Percentiles rank a stretch among this genome's conserved stretches.
These are phyloP conservation scores for Aphaenogaster floridana DNA, from an alignment of 1,140 invertebrate species.

Conservation along the genomic window DNA sequence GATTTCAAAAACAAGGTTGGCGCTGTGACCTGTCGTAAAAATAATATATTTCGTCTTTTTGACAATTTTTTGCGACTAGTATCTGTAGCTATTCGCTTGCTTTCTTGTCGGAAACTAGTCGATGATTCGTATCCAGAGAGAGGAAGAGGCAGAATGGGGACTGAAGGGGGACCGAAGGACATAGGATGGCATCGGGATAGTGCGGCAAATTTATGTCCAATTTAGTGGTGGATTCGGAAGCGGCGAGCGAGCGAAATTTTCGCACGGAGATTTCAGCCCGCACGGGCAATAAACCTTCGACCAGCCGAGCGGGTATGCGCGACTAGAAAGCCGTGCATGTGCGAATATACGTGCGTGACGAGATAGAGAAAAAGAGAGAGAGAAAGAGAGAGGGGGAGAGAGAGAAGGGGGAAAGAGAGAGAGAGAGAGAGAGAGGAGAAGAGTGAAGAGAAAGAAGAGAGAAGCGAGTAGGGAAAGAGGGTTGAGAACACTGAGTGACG, in stretches of 20 bases:
- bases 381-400: neutral
- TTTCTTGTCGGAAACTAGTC: conserved; percentile 10
- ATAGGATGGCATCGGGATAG: neutral
- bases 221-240: conserved; percentile 77
- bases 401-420: neutral
- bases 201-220: conserved; percentile 80
- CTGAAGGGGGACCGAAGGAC: neutral
- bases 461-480: neutral
- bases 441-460: neutral
- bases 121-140: neutral
- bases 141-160: neutral
- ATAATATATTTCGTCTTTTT: neutral
- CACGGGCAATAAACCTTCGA: conserved; percentile 78
- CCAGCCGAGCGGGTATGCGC: conserved; percentile 61
- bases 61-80: neutral
- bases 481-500: conserved; percentile 11
- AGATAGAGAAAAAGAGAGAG: neutral
- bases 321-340: conserved; percentile 16
- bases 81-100: neutral
- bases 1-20: neutral
- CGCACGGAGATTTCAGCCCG: conserved; percentile 74
- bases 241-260: conserved; percentile 77
- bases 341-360: conserved; percentile 9
- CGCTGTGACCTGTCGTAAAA: neutral
- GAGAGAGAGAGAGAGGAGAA: neutral